Conservation (phyloP, 2,888 invertebrate species). For the Eilema depressum region DNA sequence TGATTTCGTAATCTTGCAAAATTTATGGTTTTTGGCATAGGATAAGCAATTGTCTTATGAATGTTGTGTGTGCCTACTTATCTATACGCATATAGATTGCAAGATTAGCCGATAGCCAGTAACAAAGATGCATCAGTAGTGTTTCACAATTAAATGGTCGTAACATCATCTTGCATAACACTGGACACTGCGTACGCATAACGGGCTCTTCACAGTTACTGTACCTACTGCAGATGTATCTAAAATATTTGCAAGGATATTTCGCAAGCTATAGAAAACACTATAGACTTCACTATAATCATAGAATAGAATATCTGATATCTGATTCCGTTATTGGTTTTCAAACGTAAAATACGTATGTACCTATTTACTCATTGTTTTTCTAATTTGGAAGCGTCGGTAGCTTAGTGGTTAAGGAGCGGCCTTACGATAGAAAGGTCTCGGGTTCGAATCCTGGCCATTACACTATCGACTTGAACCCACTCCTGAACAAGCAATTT, state of each 20-base stretch:
- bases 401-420: no score
- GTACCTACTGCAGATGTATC: conserved; percentile 33
- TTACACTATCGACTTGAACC: no score
- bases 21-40: conserved; percentile 5
- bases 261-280: background rate
- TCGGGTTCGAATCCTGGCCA: no score
- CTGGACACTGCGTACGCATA: conserved; percentile 40
- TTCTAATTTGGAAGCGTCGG: no score
- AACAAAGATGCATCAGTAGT: conserved; percentile 39
- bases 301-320: background rate
- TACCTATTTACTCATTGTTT: no score
- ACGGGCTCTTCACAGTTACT: conserved; percentile 35
- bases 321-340: no score
- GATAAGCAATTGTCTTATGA: conserved; percentile 4
- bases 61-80: background rate
- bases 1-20: background rate
- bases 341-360: no score
- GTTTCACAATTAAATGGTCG: conserved; percentile 51
- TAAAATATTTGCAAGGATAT: conserved; percentile 11
- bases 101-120: conserved; percentile 39
- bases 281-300: background rate
- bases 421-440: no score
- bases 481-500: no score
- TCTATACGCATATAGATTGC: conserved; percentile 27
- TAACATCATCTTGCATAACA: conserved; percentile 51